These are phyloP conservation scores for Tyrannus savana DNA, from an alignment of 2,113 vertebrate species.

Conservation along the genomic window DNA sequence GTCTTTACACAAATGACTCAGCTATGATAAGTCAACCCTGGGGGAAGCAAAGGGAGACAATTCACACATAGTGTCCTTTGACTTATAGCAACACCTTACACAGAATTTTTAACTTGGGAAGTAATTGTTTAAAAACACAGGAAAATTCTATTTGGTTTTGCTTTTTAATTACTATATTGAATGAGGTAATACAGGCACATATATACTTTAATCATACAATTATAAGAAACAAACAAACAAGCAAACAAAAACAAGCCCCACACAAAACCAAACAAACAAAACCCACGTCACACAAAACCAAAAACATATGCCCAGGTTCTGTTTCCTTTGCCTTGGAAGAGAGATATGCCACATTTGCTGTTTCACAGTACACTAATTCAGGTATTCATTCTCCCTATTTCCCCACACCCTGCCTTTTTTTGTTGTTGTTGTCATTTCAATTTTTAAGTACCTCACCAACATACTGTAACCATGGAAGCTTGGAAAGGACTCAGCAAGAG, in stretches of 20 bases:
- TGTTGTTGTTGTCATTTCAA: not conserved
- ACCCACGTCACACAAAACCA: not conserved
- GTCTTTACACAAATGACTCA: not conserved
- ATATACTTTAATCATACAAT: not conserved
- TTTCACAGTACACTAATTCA: not conserved
- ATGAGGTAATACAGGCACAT: not conserved
- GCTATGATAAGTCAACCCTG: not conserved
- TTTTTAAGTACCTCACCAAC: not conserved
- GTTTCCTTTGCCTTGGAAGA: not conserved
- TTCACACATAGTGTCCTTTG: not conserved
- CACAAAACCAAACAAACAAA: no score
- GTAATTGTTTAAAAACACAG: not conserved
- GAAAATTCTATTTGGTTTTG: not conserved
- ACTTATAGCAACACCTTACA: not conserved
- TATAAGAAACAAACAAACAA: not conserved
- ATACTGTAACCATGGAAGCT: not conserved
- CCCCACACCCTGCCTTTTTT: accelerated
- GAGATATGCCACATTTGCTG: not conserved
- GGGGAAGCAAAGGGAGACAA: no score
- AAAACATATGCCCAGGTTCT: not conserved
- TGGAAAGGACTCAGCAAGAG: not conserved
- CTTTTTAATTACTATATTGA: not conserved
- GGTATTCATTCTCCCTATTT: not conserved
- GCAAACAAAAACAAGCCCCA: no score
- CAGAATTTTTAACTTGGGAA: not conserved